These are phyloP conservation scores for Sarcophaga subvicina DNA, from an alignment of 2,888 invertebrate species.

Conservation along the genomic window DNA sequence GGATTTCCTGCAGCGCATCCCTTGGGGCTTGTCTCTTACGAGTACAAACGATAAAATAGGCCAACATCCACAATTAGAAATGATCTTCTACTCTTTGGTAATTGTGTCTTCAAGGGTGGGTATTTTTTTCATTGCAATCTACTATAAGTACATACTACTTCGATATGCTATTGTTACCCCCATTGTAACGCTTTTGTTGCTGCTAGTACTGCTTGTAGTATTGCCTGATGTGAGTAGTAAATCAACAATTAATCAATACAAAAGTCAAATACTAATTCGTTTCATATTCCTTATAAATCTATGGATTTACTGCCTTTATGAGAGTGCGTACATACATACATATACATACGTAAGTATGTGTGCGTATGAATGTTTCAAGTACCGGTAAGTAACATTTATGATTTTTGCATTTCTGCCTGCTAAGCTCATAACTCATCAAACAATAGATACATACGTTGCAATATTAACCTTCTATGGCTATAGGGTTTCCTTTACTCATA, in stretches of 20 bases:
- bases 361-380: constrained; percentile 1
- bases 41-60: background rate
- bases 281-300: constrained; percentile 46
- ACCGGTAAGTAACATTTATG: constrained; percentile 49
- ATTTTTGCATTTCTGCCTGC: constrained; percentile 46
- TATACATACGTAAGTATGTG: background rate
- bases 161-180: constrained; percentile 1
- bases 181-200: background rate
- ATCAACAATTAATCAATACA: constrained; percentile 69
- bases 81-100: constrained; percentile 45
- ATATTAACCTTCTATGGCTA: constrained; percentile 32
- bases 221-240: constrained; percentile 47
- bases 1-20: constrained; percentile 68
- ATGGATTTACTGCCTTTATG: background rate
- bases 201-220: background rate
- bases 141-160: constrained; percentile 7
- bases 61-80: constrained; percentile 58
- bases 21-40: constrained; percentile 58
- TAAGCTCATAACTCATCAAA: constrained; percentile 36
- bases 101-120: constrained; percentile 51
- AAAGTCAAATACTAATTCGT: constrained; percentile 63
- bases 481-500: background rate
- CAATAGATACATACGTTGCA: constrained; percentile 21
- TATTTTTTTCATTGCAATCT: constrained; percentile 12
- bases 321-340: background rate